Conservation (phyloP, 2,888 invertebrate genomes). For the Formica aserva region DNA sequence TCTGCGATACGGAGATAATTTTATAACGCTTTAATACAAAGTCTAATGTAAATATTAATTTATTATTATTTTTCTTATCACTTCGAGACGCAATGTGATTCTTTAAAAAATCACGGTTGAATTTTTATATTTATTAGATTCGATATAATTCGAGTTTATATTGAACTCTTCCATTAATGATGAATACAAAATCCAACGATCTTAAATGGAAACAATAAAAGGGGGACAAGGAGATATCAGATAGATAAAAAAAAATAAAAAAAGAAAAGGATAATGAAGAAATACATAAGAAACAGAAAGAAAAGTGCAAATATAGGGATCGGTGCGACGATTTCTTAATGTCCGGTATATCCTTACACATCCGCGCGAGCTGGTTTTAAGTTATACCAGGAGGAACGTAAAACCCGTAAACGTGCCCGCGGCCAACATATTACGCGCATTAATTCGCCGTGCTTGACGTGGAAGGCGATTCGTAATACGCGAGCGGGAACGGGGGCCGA, state of each 20-base stretch:
- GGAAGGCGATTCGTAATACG: constrained; percentile 83
- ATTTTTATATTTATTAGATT: background rate
- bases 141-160: background rate
- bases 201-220: background rate
- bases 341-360: constrained; percentile 68
- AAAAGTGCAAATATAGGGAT: constrained; percentile 24
- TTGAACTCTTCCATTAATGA: background rate
- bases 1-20: background rate
- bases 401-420: constrained; percentile 82
- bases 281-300: background rate
- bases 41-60: background rate
- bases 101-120: background rate
- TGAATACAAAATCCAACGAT: background rate
- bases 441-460: constrained; percentile 82
- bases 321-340: constrained; percentile 69
- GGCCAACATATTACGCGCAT: constrained; percentile 84
- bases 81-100: background rate
- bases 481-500: constrained; percentile 71
- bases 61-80: background rate
- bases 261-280: background rate
- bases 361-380: constrained; percentile 75
- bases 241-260: background rate
- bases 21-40: background rate
- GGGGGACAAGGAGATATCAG: too few relatives aligned
- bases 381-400: constrained; percentile 80